phyloP scores from a whole-genome alignment of 2,888 invertebrate genomes.

The Chrysomela aeneicollis region DNA sequence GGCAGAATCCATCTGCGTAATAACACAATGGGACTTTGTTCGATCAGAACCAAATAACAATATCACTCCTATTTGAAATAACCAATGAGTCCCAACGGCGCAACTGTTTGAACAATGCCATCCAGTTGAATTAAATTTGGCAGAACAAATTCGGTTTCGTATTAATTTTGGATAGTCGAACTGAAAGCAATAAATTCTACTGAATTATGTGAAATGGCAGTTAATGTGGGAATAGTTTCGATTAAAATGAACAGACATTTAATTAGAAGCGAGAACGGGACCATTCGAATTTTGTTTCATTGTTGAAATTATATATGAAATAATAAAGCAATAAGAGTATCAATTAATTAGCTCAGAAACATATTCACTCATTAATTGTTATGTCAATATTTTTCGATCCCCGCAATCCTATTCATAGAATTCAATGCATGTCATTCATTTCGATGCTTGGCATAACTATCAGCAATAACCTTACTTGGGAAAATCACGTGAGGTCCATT shows the following conservation, averaged over 20 bases:
- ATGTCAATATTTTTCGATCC: too few species aligned
- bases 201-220: conserved; percentile 27
- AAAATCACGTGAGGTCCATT: too few species aligned
- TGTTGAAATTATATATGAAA: too few species aligned
- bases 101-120: conserved; percentile 35
- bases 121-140: conserved; percentile 35
- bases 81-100: conserved; percentile 32
- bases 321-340: too few species aligned
- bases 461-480: too few species aligned
- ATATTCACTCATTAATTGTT: too few species aligned
- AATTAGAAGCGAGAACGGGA: neutral
- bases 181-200: conserved; percentile 34
- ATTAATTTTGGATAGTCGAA: conserved; percentile 33
- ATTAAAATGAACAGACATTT: neutral
- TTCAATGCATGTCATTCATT: too few species aligned
- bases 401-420: too few species aligned
- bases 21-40: conserved; percentile 7
- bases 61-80: conserved; percentile 26
- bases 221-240: neutral
- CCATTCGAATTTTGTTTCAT: too few species aligned
- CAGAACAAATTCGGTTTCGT: conserved; percentile 35
- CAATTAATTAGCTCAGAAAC: too few species aligned
- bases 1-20: neutral
- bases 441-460: too few species aligned
- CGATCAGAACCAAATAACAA: conserved; percentile 10